These are phyloP conservation scores for Stegophylla sp. DNA, from an alignment of 2,888 invertebrate species.

Conservation along the genomic window DNA sequence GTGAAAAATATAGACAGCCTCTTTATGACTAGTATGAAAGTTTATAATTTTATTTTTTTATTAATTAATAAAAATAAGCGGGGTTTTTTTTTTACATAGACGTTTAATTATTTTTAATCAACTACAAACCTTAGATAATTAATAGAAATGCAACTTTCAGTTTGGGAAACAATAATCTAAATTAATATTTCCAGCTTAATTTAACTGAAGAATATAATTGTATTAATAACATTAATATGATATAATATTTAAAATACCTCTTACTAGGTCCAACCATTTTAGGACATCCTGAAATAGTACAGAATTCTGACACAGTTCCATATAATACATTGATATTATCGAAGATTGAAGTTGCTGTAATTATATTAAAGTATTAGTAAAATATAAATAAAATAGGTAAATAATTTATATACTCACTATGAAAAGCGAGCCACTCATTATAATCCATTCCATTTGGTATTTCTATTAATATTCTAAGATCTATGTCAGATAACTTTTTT, in stretches of 20 bases:
- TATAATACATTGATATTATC: constrained; percentile 99
- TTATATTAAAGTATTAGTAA: constrained; percentile 48
- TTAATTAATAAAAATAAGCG: no score
- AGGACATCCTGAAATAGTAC: constrained; percentile 92
- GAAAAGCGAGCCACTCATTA: constrained; percentile 99
- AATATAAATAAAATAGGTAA: neutral
- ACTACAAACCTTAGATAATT: no score
- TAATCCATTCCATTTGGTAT: constrained; percentile 94
- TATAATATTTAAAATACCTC: constrained; percentile 69
- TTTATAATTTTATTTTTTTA: no score
- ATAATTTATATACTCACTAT: constrained; percentile 75
- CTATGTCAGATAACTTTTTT: constrained; percentile 90
- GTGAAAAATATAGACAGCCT: no score
- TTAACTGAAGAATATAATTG: no score
- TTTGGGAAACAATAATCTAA: no score
- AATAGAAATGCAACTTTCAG: no score
- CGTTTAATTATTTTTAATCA: no score
- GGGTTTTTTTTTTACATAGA: no score
- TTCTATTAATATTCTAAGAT: constrained; percentile 91
- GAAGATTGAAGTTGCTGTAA: constrained; percentile 92
- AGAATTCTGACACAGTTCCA: constrained; percentile 98
- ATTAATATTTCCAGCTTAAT: no score
- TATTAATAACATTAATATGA: no score
- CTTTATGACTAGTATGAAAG: no score
- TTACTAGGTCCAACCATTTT: constrained; percentile 97